Conservation (phyloP, 2,113 vertebrate genomes). For the Oncorhynchus keta region DNA sequence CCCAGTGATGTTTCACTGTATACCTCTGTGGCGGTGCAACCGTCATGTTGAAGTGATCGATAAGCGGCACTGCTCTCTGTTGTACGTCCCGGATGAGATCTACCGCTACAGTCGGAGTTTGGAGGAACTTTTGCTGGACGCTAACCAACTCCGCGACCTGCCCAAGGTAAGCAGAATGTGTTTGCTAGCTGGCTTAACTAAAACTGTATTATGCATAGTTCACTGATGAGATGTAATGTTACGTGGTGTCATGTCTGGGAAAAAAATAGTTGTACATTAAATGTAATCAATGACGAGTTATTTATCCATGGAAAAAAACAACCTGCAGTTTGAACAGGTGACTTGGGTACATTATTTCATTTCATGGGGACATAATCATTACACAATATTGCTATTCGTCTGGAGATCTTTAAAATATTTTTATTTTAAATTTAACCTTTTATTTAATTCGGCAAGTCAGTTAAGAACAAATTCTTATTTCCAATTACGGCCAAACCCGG, state of each 20-base stretch:
- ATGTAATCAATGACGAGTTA: not conserved
- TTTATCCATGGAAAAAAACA: not conserved
- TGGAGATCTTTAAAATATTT: too few relatives aligned
- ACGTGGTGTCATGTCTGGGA: not conserved
- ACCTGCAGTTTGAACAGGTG: too few relatives aligned
- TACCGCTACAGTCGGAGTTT: constrained; percentile 92
- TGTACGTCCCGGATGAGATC: constrained; percentile 91
- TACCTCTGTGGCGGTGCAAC: constrained; percentile 98
- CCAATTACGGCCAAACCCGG: too few relatives aligned
- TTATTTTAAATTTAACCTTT: too few relatives aligned
- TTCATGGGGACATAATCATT: too few relatives aligned
- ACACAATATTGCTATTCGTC: too few relatives aligned
- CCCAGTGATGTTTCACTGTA: constrained; percentile 92
- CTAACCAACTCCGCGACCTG: constrained; percentile 94
- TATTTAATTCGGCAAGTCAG: too few relatives aligned
- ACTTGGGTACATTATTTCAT: too few relatives aligned
- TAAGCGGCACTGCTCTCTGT: constrained; percentile 93
- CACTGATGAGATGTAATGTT: not conserved
- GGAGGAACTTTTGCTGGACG: constrained; percentile 94
- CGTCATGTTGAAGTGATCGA: constrained; percentile 94
- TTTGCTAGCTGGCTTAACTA: not conserved
- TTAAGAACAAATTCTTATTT: too few relatives aligned
- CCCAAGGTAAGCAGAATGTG: constrained; percentile 82
- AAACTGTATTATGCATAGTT: not conserved
- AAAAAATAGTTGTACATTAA: not conserved